phyloP scores from a whole-genome alignment of 2,113 vertebrate species.

The Forbesichthys agassizii region DNA sequence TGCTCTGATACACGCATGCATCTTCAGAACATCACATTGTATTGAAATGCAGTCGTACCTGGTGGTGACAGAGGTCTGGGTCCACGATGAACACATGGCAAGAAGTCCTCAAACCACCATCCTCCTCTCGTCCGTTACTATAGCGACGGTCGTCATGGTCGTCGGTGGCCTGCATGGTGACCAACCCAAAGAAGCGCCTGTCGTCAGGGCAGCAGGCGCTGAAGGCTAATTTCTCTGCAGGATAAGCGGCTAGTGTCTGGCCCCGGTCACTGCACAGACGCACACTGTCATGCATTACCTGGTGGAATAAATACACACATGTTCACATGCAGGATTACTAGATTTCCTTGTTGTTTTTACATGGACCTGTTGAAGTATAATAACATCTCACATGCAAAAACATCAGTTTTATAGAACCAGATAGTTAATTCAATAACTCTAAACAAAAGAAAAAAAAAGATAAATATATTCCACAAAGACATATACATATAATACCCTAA shows the following conservation, averaged over 20 bases:
- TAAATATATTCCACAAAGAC: too few species aligned
- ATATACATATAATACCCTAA: too few species aligned
- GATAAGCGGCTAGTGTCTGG: slow-evolving; percentile 87
- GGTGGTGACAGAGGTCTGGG: slow-evolving; percentile 92
- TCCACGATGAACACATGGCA: slow-evolving; percentile 98
- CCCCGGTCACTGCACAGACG: slow-evolving; percentile 87
- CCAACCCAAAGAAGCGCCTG: slow-evolving; percentile 91
- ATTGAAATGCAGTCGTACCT: slow-evolving; percentile 49
- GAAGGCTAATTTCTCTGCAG: slow-evolving; percentile 95
- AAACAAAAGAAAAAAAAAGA: too few species aligned
- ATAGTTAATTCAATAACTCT: too few species aligned
- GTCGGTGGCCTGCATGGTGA: slow-evolving; percentile 91
- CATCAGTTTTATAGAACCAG: too few species aligned
- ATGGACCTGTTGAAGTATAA: too few species aligned
- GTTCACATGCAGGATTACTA: too few species aligned
- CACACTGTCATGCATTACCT: slow-evolving; percentile 93
- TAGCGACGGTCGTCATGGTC: slow-evolving; percentile 77
- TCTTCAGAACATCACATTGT: background rate
- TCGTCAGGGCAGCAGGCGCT: slow-evolving; percentile 96
- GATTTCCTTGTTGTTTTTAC: too few species aligned
- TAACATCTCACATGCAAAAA: too few species aligned
- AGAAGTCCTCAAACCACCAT: slow-evolving; percentile 87
- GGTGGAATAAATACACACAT: background rate
- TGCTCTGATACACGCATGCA: too few species aligned
- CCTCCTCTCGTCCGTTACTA: slow-evolving; percentile 80